Evolutionary conservation across 2,888 invertebrate species (phyloP).

Genomic region (Disparrhopalites patrizii): DNA sequence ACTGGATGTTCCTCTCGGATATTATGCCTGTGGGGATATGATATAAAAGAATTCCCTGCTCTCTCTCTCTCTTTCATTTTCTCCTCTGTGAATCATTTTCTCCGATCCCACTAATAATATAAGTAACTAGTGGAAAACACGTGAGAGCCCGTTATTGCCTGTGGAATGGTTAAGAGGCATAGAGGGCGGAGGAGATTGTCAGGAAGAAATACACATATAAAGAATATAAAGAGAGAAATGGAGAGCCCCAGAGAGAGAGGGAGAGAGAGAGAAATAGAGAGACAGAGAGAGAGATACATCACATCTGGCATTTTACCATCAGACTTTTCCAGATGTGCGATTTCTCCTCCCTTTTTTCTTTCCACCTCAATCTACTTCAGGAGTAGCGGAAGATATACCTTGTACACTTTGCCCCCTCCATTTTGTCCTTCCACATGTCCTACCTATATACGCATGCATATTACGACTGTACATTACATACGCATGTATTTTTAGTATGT

Average conservation of each 20-base stretch:
- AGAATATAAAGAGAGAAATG: neutral
- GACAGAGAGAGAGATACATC: conserved; percentile 19
- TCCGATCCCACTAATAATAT: conserved; percentile 1
- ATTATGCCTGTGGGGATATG: neutral
- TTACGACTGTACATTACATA: no score
- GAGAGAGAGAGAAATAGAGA: conserved; percentile 18
- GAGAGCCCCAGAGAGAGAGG: conserved; percentile 20
- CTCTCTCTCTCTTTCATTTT: no score
- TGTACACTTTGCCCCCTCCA: no score
- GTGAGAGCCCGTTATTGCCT: no score
- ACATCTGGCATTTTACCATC: conserved; percentile 46
- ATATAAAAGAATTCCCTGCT: no score
- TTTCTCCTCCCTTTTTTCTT: neutral
- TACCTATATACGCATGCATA: no score
- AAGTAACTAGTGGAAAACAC: no score
- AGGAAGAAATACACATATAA: conserved; percentile 1
- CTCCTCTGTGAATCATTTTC: conserved; percentile 7
- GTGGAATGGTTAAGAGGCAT: no score
- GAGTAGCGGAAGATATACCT: neutral
- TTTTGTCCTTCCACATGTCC: no score
- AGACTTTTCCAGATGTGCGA: conserved; percentile 45
- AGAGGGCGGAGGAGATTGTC: neutral
- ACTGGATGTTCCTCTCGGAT: neutral
- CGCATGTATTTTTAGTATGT: no score
- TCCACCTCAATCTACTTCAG: conserved; percentile 7